These are phyloP conservation scores for Cynopterus brachyotis DNA, from an alignment of 2,113 vertebrate genomes.

Conservation along the genomic window DNA sequence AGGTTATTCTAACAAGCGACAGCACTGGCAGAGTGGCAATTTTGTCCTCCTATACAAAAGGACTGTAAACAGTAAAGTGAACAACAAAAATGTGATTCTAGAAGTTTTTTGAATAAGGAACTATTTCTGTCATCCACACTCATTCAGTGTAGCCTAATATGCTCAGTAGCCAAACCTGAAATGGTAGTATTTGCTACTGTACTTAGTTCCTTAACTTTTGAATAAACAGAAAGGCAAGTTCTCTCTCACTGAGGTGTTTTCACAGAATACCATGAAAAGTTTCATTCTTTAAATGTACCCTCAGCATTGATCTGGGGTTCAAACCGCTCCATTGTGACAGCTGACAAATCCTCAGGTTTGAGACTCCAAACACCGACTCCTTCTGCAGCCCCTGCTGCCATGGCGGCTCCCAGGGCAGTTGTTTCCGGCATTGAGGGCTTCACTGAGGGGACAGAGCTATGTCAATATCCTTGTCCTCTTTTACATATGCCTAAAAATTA, in stretches of 20 bases:
- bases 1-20: neutral
- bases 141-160: neutral
- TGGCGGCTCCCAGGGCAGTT: conserved; percentile 95
- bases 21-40: neutral
- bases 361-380: conserved; percentile 95
- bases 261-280: neutral
- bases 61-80: neutral
- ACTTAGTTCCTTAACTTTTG: neutral
- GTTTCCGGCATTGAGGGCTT: conserved; percentile 96
- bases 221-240: neutral
- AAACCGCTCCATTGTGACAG: conserved; percentile 90
- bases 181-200: neutral
- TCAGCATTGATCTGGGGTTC: conserved; percentile 94
- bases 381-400: conserved; percentile 96
- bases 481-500: neutral
- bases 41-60: neutral
- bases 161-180: neutral
- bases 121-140: neutral
- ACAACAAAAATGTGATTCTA: neutral
- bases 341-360: conserved; percentile 86
- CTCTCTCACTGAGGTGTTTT: neutral
- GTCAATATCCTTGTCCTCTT: neutral
- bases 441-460: conserved; percentile 82
- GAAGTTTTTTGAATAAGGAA: neutral
- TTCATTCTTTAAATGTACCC: conserved; percentile 83